Evolutionary conservation across 2,888 invertebrate genomes (phyloP).

Genomic region (Heteropelma amictum): DNA sequence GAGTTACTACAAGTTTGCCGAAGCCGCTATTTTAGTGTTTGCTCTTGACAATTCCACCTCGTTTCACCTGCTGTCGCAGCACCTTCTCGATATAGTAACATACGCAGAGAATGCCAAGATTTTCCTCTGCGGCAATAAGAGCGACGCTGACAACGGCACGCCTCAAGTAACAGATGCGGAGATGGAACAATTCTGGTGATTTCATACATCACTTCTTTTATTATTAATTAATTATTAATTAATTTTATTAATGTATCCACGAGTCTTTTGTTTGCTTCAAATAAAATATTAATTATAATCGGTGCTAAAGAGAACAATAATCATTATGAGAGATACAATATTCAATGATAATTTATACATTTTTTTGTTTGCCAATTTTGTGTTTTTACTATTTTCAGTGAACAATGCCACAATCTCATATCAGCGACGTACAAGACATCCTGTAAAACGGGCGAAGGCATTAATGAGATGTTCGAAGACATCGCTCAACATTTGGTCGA

Average conservation of each 20-base stretch:
- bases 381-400: slow-evolving; percentile 84
- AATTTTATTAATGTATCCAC: no score
- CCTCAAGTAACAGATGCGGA: slow-evolving; percentile 92
- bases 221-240: not conserved
- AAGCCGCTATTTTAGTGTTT: slow-evolving; percentile 95
- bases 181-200: slow-evolving; percentile 91
- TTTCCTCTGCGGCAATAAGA: slow-evolving; percentile 95
- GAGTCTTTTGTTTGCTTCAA: no score
- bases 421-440: slow-evolving; percentile 94
- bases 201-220: not conserved
- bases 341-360: not conserved
- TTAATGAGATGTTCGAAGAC: slow-evolving; percentile 94
- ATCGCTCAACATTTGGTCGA: slow-evolving; percentile 90
- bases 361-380: slow-evolving; percentile 6
- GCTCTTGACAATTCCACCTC: slow-evolving; percentile 94
- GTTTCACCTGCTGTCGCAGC: slow-evolving; percentile 94
- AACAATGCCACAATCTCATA: slow-evolving; percentile 94
- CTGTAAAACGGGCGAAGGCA: slow-evolving; percentile 91
- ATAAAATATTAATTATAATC: no score
- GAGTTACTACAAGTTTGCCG: slow-evolving; percentile 97
- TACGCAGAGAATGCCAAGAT: slow-evolving; percentile 97
- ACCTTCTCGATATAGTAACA: slow-evolving; percentile 94
- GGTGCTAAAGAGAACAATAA: no score
- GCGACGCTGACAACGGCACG: slow-evolving; percentile 86
- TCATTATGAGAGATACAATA: no score